These are phyloP conservation scores for Leptinotarsa texana DNA, from an alignment of 1,140 invertebrate genomes.

Conservation along the genomic window DNA sequence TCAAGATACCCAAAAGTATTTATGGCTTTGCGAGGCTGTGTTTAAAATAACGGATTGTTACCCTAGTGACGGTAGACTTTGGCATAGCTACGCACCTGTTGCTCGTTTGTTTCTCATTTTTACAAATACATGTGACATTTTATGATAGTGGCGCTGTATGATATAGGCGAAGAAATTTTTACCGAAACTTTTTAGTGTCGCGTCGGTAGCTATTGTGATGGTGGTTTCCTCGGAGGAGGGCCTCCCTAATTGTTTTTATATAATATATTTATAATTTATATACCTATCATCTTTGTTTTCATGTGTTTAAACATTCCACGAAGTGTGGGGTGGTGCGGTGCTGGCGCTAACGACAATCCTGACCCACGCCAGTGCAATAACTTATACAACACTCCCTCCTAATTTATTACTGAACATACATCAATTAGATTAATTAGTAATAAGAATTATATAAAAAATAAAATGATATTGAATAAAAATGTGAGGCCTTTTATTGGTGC, in stretches of 20 bases:
- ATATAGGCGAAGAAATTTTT: slow-evolving; percentile 45
- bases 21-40: slow-evolving; percentile 55
- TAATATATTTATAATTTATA: slow-evolving; percentile 56
- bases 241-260: slow-evolving; percentile 49
- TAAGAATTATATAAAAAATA: slow-evolving; percentile 53
- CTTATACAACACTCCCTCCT: slow-evolving; percentile 50
- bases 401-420: slow-evolving; percentile 53
- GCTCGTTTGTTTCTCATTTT: slow-evolving; percentile 47
- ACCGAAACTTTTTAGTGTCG: slow-evolving; percentile 48
- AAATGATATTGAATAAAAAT: slow-evolving; percentile 20
- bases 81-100: slow-evolving; percentile 52
- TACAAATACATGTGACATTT: slow-evolving; percentile 25
- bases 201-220: slow-evolving; percentile 55
- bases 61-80: slow-evolving; percentile 44
- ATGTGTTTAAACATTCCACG: slow-evolving; percentile 53
- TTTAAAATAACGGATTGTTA: slow-evolving; percentile 55
- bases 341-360: slow-evolving; percentile 48
- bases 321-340: slow-evolving; percentile 47
- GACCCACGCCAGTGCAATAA: slow-evolving; percentile 53
- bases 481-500: no score
- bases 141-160: slow-evolving; percentile 47
- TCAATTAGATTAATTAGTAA: slow-evolving; percentile 50
- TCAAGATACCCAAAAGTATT: slow-evolving; percentile 53
- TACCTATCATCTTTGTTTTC: slow-evolving; percentile 52
- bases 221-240: slow-evolving; percentile 34